phyloP scores from a whole-genome alignment of 2,797 vertebrate genomes.

The Hippocampus kuda region DNA sequence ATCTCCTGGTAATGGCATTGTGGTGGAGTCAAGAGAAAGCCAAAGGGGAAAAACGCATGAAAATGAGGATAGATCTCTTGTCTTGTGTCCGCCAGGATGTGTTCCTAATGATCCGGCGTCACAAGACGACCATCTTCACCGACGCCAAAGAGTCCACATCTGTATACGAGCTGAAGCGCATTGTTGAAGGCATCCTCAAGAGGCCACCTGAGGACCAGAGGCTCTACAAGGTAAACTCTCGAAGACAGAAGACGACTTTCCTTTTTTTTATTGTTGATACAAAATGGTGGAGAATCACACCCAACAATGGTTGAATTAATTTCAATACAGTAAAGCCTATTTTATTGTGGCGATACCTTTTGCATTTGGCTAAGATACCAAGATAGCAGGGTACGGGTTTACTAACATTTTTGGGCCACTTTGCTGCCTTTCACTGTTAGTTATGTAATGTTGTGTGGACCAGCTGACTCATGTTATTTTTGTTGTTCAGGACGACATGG shows the following conservation, averaged over 20 bases:
- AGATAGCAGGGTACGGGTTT: too few species aligned
- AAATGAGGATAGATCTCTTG: background rate
- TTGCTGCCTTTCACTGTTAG: background rate
- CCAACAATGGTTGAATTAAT: too few species aligned
- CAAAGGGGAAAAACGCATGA: background rate
- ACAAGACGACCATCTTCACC: constrained; percentile 82
- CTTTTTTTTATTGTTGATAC: background rate
- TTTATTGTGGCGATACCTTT: too few species aligned
- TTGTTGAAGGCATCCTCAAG: constrained; percentile 76
- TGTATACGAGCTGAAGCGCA: constrained; percentile 84
- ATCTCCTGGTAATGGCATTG: background rate
- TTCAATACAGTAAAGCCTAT: too few species aligned
- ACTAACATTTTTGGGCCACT: too few species aligned
- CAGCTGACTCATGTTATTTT: background rate
- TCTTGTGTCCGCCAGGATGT: constrained; percentile 56
- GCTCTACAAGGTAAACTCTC: constrained; percentile 75
- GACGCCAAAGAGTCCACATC: constrained; percentile 89
- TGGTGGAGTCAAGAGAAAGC: background rate
- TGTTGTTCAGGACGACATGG: constrained; percentile 73
- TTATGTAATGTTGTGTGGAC: background rate
- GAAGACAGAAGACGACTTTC: background rate
- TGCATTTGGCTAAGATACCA: too few species aligned
- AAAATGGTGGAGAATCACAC: background rate
- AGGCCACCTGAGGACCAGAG: constrained; percentile 76
- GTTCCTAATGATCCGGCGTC: constrained; percentile 71